A percentile compares a stretch with the other conserved stretches of the same genome.
phyloP scores from a whole-genome alignment of 2,113 vertebrate species.

The Recurvirostra avosetta region DNA sequence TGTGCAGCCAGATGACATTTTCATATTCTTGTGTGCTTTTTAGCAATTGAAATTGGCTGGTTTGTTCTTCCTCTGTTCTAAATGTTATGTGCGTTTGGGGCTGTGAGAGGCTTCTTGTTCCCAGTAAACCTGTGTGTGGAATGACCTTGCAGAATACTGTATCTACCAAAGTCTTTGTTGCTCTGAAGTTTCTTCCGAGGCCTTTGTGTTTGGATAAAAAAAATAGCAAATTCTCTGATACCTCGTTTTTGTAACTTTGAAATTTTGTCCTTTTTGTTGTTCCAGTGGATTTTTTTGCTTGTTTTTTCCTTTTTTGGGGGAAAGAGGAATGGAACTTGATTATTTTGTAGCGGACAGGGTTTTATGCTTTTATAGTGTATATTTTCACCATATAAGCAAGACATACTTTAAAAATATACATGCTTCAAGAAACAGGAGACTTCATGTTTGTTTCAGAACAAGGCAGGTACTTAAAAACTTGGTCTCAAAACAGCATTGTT shows the following conservation, averaged over 20 bases:
- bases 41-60: conserved; percentile 10
- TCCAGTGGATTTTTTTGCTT: neutral
- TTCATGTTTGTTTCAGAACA: neutral
- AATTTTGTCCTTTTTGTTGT: neutral
- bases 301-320: neutral
- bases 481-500: neutral
- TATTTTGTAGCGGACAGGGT: neutral
- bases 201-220: neutral
- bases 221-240: neutral
- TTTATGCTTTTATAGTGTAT: neutral
- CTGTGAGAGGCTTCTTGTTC: conserved; percentile 9
- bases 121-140: neutral
- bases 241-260: neutral
- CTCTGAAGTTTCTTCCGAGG: neutral
- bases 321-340: neutral
- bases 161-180: neutral
- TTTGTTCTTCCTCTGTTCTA: conserved; percentile 55
- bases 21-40: neutral
- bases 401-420: neutral
- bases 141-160: neutral
- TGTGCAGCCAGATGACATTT: neutral
- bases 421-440: neutral
- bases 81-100: neutral
- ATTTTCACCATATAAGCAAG: neutral
- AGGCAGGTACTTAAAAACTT: neutral